Base-by-base conservation (phyloP, 2,797 vertebrate species). In the Falco peregrinus region DNA sequence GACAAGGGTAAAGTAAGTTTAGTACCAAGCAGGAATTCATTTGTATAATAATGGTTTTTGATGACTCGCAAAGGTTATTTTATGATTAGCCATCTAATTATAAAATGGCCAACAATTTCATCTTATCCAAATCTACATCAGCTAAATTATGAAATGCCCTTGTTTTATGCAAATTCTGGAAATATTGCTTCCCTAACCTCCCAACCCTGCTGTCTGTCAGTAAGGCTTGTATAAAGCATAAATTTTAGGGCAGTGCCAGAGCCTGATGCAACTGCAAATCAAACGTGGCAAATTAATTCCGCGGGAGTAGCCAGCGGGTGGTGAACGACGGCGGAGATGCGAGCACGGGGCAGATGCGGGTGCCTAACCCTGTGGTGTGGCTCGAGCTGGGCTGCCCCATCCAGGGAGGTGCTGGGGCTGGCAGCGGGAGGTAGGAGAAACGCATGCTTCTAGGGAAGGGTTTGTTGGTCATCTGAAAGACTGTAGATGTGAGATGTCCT, bases 21-120 rank as follows among this genome's bases (percentile, higher is more conserved):
- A 86, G 68, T 12, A 51, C 61, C 3, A 6, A 93, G 80, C 54
- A 96, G 83, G 91, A 97, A 96, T 96, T 95, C 39, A 94, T 97
- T 96, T 96, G 88, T 94, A 68, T 96, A 89, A 95, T 97, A 94
- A 89, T 81, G 80, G 19, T 81, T 96, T 96, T 87, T 95, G 93
- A 93, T 92, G 87, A 87, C 89, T 96, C 0, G 21, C 81, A 95
- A 95, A 97, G 96, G 96, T 97, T 97, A 91, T 92, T 94, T 97
- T 91, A 92, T 96, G 96, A 96, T 97, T 96, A 96, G 89, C 94
- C 77, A 93, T 77, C 96, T 97, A 96, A 96, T 97, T 97, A 97
- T 81, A 90, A 94, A 97, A 94, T 76, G 91, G 87, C 82, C 95
- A 80, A 77, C 88, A 82, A 91, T 95, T 96, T 89, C 84, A 90